Percentiles rank a stretch among this genome's conserved stretches.
Evolutionary conservation across 2,113 vertebrate genomes (phyloP).

Genomic region (Cichladusa arquata): DNA sequence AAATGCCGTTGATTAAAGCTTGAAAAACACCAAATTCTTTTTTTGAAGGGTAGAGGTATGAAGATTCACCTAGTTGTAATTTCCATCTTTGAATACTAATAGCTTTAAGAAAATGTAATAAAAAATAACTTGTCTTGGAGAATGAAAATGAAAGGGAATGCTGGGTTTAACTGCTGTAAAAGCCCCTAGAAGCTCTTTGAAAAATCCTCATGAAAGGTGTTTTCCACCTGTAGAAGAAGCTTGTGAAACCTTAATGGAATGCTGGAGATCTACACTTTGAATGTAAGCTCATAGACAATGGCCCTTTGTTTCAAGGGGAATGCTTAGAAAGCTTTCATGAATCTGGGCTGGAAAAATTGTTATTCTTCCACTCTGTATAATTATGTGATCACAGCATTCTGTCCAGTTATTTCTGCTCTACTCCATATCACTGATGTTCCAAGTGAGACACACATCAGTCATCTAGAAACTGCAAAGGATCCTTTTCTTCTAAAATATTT

Average conservation of each 20-base stretch:
- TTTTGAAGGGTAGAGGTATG: background rate
- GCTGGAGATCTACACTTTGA: background rate
- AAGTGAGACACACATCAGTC: background rate
- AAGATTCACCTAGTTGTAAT: background rate
- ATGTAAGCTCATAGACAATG: accelerated
- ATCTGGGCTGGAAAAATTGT: background rate
- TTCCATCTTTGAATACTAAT: background rate
- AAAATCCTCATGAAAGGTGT: background rate
- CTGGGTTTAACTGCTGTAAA: background rate
- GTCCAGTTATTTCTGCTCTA: background rate
- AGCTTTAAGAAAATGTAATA: background rate
- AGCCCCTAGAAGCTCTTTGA: background rate
- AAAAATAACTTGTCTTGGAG: background rate
- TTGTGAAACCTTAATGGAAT: background rate
- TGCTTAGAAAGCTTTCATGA: background rate
- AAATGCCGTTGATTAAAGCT: background rate
- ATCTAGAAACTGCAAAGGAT: background rate
- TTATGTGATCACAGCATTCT: background rate
- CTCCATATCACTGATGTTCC: background rate
- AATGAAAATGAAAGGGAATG: background rate
- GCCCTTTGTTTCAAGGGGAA: background rate
- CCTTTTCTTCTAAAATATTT: background rate
- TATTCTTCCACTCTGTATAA: background rate
- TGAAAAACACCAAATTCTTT: background rate
- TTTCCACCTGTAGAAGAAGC: background rate